Conservation (phyloP, 2,113 vertebrate genomes). For the Tetrax tetrax region DNA sequence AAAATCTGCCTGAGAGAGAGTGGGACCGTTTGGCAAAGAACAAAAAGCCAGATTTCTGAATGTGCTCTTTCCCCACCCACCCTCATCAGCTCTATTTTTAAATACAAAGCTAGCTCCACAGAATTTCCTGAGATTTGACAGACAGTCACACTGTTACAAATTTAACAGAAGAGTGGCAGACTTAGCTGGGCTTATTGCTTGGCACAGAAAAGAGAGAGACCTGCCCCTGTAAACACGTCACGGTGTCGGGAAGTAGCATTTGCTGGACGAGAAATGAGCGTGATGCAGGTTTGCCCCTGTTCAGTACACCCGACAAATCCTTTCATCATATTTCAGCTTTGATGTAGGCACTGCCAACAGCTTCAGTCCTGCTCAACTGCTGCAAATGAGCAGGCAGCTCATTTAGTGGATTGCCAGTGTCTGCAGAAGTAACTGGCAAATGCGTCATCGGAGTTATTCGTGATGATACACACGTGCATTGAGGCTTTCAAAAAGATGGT, state of each 20-base stretch:
- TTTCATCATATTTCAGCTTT: background rate
- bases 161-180: background rate
- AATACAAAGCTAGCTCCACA: background rate
- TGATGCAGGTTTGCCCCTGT: background rate
- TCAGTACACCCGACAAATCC: background rate
- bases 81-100: conserved; percentile 44
- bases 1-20: background rate
- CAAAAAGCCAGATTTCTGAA: conserved; percentile 24
- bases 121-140: conserved; percentile 23
- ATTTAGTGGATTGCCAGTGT: background rate
- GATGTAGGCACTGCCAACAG: background rate
- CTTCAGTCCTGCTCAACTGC: background rate
- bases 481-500: background rate
- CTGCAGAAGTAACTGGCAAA: background rate
- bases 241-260: background rate
- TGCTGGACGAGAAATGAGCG: accelerated
- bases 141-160: background rate
- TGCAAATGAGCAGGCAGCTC: background rate
- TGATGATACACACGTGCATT: background rate
- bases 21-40: background rate
- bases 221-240: background rate
- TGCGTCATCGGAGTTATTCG: background rate
- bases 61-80: background rate
- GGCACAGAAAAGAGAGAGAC: background rate
- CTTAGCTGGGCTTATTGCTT: background rate